phyloP scores from a whole-genome alignment of 2,113 vertebrate genomes.

The Stomatorhinus ivindoensis region DNA sequence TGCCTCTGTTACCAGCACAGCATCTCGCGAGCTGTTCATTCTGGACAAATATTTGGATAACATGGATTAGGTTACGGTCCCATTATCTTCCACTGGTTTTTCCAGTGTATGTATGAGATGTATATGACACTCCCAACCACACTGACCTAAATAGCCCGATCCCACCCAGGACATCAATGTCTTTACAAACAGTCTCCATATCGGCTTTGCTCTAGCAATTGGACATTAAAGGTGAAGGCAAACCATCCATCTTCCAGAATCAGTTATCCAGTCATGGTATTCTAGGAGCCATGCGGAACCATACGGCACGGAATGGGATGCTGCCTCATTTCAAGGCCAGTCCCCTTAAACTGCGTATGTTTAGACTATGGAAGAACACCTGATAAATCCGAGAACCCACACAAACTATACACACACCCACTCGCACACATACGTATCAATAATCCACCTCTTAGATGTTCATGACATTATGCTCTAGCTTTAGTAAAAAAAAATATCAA shows the following conservation, averaged over 20 bases:
- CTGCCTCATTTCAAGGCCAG: neutral
- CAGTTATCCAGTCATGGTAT: neutral
- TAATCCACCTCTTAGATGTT: too few relatives aligned
- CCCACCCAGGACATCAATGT: neutral
- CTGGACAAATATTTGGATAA: conserved; percentile 18
- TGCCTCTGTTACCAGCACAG: neutral
- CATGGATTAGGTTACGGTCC: neutral
- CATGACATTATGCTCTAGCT: too few relatives aligned
- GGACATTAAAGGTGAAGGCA: neutral
- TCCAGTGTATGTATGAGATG: neutral
- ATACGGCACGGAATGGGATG: neutral
- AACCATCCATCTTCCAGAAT: neutral
- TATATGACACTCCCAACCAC: neutral
- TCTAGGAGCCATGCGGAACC: neutral
- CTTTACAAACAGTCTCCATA: neutral
- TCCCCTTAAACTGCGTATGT: neutral
- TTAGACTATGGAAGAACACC: neutral
- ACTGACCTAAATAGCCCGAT: neutral
- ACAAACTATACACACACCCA: neutral
- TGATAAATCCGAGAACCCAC: neutral
- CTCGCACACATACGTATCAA: neutral
- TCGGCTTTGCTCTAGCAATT: neutral
- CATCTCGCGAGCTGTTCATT: neutral
- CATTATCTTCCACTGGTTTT: neutral
- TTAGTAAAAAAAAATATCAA: too few relatives aligned